Base-by-base conservation (phyloP, 2,113 vertebrate genomes). In the Archocentrus centrarchus region DNA sequence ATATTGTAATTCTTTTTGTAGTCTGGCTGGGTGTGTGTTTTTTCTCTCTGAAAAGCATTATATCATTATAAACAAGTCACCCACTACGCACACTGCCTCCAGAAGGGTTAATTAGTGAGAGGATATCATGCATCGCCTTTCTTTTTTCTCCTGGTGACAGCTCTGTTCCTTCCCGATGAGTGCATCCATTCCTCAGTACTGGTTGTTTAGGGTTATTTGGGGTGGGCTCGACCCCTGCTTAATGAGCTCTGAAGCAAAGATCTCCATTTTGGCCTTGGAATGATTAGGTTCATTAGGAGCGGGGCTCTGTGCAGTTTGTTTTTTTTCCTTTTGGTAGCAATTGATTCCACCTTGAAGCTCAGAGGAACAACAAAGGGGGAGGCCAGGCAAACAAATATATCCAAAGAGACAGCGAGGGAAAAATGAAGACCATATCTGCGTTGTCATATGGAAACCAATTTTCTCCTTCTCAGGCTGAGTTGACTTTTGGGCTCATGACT, bases 171-270 rank as follows among this genome's bases (percentile, higher is more conserved):
- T 73, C 82, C 73, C 70, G 15, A 39, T 6, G 58, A 85, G 79
- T 8, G n/a, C 60, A 4, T 32, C 64, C 79, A 77, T 86, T 79
- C 53, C 77, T 91, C 87, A 59, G 44, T 6, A 78, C 87, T 83
- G 75, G 58, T 84, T 92, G 88, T 90, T 86, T 75, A 83, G 85
- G 83, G 73, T 84, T 89, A 57, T 90, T 85, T 59, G 77, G 79
- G 82, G 82, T 32, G 22, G 86, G 62, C 78, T 63, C 68, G 81
- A 78, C 62, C 24, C 39, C 81, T 86, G 88, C 84, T 68, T 93
- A 93, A 94, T 93, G 92, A 94, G 86, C 86, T 93, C 89, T 87
- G 91, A 88, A 91, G 70, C 37, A 59, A 88, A 91, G 80, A 90
- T 91, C 88, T 91, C 84, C 77, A 87, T 91, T 87, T 87, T 75